Conservation (phyloP, 1,140 invertebrate genomes). For the Ladona fulva region DNA sequence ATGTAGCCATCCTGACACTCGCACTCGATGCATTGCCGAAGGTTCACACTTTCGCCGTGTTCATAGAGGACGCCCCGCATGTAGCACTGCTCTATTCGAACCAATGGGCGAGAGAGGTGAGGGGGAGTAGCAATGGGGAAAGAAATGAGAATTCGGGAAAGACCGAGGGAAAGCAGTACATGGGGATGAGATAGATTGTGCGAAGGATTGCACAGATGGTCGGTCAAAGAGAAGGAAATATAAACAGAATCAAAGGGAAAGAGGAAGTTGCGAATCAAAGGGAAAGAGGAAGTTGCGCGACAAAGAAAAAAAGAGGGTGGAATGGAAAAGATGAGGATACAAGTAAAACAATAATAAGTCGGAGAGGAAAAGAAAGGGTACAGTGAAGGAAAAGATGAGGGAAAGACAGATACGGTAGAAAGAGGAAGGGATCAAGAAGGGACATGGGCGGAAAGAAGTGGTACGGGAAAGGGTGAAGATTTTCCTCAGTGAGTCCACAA, state of each 20-base stretch:
- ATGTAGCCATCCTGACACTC: conserved; percentile 70
- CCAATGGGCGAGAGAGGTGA: conserved; percentile 11
- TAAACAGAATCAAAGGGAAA: not conserved
- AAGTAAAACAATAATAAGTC: too few species aligned
- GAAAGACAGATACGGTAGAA: not conserved
- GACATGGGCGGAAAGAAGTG: not conserved
- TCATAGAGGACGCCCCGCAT: conserved; percentile 67
- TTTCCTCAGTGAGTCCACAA: not conserved
- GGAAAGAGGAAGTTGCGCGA: not conserved
- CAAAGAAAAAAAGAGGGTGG: not conserved
- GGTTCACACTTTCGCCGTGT: conserved; percentile 66
- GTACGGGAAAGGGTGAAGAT: not conserved
- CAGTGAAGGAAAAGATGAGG: not conserved
- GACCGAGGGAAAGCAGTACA: not conserved
- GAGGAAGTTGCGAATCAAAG: not conserved
- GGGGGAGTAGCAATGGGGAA: not conserved
- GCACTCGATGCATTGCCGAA: conserved; percentile 63
- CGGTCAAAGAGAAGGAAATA: not conserved
- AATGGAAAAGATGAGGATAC: not conserved
- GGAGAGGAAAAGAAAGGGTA: too few species aligned
- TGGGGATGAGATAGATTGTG: not conserved
- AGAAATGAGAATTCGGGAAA: not conserved
- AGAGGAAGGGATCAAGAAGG: not conserved
- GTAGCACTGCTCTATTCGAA: conserved; percentile 62
- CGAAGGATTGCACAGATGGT: not conserved